Percentiles rank a stretch among this genome's conserved stretches.
These are phyloP conservation scores for Numenius arquata DNA, from an alignment of 2,113 vertebrate genomes.

Conservation along the genomic window DNA sequence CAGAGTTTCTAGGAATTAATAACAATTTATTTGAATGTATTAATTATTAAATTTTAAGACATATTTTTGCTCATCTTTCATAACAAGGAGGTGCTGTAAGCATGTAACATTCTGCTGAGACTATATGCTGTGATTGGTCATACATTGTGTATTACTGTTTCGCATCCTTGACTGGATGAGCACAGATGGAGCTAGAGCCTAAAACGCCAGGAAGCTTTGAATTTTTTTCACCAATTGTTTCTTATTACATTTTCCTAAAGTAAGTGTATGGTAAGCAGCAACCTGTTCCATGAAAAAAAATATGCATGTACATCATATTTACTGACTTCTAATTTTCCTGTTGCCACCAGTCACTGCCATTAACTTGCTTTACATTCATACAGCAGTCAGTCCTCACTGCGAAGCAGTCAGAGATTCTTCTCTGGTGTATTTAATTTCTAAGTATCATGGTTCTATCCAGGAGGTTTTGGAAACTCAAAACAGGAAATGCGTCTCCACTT, in stretches of 20 bases:
- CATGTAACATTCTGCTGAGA: not conserved
- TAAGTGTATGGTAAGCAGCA: not conserved
- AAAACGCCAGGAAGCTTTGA: not conserved
- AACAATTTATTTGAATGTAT: not conserved
- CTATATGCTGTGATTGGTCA: not conserved
- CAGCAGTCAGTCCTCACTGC: not conserved
- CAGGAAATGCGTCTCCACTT: not conserved
- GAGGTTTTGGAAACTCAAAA: not conserved
- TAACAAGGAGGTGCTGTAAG: not conserved
- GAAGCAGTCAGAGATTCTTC: constrained; percentile 5
- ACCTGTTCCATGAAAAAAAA: not conserved
- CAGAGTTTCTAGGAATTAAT: not conserved
- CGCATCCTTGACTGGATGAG: not conserved
- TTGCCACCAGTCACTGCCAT: not conserved
- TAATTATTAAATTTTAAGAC: constrained; percentile 11
- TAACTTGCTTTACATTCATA: constrained; percentile 4
- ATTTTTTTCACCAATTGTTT: not conserved
- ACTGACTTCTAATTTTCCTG: not conserved
- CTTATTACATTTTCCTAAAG: not conserved
- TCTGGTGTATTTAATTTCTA: not conserved
- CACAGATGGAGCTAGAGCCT: not conserved
- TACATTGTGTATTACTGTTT: not conserved
- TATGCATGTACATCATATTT: not conserved
- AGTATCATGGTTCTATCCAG: not conserved
- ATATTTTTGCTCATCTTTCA: not conserved